Evolutionary conservation across 2,888 invertebrate genomes (phyloP), one percentile per base, ranked within the genome.

Genomic region (Drosophila monieri): DNA sequence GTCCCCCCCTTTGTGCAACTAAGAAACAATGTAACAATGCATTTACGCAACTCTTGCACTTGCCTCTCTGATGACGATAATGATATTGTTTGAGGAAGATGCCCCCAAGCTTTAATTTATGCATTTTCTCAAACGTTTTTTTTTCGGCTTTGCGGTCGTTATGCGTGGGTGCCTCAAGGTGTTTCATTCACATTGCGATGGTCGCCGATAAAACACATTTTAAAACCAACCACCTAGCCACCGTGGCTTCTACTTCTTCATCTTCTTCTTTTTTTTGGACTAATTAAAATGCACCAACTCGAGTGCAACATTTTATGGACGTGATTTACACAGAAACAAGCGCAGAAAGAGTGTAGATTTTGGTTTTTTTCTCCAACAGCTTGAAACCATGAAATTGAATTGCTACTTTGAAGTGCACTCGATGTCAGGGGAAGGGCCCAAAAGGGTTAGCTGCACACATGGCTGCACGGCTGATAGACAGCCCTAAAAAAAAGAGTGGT

Each of bases 371-470:
- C 41, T 21, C 15, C 14, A 18, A 14, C 6, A 4, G 12, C 3
- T 4, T 46, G 77, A 75, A 77, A 80, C 86, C 87, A 88, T 87
- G 86, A 87, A 87, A 87, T 87, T 87, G 88, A 87, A 85, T 89
- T 89, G 89, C 86, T 88, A 88, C 87, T 87, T 87, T 87, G 87
- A 87, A 89, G 87, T 87, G 89, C 89, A 89, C 84, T 89, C 85
- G 74, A 85, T 74, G 78, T 74, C 74, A 64, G 53, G 41, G 53
- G 43, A 46, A 10, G 30, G 47, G 44, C 52, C 64, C 49, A 54
- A 68, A 75, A 68, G 80, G 76, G 83, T 83, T 74, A 73, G 65
- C 76, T 85, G 88, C 84, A 88, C 86, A 88, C 85, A 88, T 80
- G 80, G 74, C 86, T 88, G 84, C 74, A 57, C 75, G 77, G 67